Percentiles rank a stretch among this genome's conserved stretches.
Conservation (phyloP, 2,888 invertebrate species). For the Brachylomia viminalis region DNA sequence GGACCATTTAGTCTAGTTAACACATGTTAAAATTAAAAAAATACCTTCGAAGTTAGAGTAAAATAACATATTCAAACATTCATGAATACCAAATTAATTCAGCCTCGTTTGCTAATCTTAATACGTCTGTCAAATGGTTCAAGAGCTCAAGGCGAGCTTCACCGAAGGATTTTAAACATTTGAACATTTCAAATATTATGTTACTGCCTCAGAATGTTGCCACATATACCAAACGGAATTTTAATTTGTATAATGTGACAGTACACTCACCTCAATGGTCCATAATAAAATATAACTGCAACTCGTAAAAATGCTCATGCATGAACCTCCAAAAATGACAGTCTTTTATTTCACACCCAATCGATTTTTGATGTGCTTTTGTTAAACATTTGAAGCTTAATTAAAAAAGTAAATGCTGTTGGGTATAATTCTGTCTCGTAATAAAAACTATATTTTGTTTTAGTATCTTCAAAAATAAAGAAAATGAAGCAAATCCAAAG, state of each 20-base stretch:
- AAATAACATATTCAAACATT: not conserved
- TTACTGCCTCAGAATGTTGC: constrained; percentile 8
- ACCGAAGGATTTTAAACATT: constrained; percentile 11
- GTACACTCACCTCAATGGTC: constrained; percentile 9
- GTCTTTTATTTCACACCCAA: constrained; percentile 3
- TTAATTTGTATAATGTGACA: constrained; percentile 15
- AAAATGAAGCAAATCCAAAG: not conserved
- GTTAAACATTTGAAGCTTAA: not conserved
- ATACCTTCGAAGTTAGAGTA: not conserved
- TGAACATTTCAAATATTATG: not conserved
- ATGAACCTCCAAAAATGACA: not conserved
- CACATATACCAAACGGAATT: constrained; percentile 29
- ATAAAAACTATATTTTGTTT: not conserved
- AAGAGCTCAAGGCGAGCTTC: constrained; percentile 1
- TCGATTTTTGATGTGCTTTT: constrained; percentile 3
- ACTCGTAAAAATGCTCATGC: constrained; percentile 21
- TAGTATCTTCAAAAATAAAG: not conserved
- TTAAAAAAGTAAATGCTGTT: not conserved
- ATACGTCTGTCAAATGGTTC: not conserved
- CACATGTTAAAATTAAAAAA: not conserved
- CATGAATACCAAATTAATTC: constrained; percentile 13
- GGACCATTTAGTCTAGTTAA: not conserved
- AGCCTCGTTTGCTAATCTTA: constrained; percentile 16
- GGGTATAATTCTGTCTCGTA: not conserved
- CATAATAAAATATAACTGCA: constrained; percentile 11